Conservation (phyloP, 2,797 vertebrate genomes). For the Cuculus canorus region DNA sequence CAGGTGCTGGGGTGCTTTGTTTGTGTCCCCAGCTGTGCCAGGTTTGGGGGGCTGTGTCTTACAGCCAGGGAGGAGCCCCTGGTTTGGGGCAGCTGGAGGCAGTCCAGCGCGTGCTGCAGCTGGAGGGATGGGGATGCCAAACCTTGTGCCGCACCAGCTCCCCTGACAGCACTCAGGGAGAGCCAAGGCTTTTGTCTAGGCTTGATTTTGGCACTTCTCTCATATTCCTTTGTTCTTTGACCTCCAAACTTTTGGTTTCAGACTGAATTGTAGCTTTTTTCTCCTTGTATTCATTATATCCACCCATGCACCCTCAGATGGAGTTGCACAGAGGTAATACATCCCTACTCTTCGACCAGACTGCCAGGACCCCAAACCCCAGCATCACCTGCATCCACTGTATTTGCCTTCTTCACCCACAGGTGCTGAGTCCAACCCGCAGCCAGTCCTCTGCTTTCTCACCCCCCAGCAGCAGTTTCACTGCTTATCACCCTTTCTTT, state of each 20-base stretch:
- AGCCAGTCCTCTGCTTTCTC: neutral
- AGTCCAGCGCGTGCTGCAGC: rapidly evolving
- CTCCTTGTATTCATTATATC: neutral
- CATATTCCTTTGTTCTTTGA: neutral
- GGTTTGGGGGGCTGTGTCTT: neutral
- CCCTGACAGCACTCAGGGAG: rapidly evolving
- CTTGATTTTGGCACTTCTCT: neutral
- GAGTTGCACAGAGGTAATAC: neutral
- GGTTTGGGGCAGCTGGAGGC: rapidly evolving
- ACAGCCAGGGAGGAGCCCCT: neutral
- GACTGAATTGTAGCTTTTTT: neutral
- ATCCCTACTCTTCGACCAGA: neutral
- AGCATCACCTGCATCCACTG: rapidly evolving
- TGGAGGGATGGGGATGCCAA: rapidly evolving
- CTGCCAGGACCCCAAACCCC: neutral
- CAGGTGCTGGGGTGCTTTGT: rapidly evolving
- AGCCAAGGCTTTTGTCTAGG: neutral
- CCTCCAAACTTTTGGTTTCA: neutral
- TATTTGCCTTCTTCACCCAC: rapidly evolving
- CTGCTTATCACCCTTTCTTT: neutral
- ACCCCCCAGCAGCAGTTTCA: neutral
- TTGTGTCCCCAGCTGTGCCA: rapidly evolving
- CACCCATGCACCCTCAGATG: neutral
- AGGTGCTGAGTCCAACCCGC: rapidly evolving
- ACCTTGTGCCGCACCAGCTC: neutral